A percentile compares a stretch with the other conserved stretches of the same genome.
phyloP scores from a whole-genome alignment of 2,888 invertebrate genomes.

The Hypomecis atomaria region DNA sequence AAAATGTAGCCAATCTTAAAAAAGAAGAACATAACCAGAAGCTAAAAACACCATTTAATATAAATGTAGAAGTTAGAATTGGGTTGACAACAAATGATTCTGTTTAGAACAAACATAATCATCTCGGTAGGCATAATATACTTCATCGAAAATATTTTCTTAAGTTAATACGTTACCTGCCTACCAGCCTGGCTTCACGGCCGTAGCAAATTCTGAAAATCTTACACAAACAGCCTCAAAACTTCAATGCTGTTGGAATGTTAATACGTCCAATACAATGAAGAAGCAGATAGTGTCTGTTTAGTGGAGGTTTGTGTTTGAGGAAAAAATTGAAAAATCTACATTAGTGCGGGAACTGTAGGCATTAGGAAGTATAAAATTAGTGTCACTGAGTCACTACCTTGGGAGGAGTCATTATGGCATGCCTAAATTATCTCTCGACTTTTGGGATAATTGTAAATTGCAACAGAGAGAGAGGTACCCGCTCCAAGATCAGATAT shows the following conservation, averaged over 20 bases:
- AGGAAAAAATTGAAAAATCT: slow-evolving; percentile 3
- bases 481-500: too few species aligned
- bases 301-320: background rate
- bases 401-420: background rate
- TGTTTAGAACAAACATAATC: too few species aligned
- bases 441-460: background rate
- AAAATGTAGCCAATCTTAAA: too few species aligned
- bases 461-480: background rate
- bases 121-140: too few species aligned
- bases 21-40: too few species aligned
- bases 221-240: slow-evolving; percentile 1
- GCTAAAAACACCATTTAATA: too few species aligned
- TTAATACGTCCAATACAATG: slow-evolving; percentile 4
- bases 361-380: background rate
- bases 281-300: background rate
- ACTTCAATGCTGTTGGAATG: slow-evolving; percentile 1
- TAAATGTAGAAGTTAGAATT: too few species aligned
- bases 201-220: slow-evolving; percentile 5
- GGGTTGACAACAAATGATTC: too few species aligned
- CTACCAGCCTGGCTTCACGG: background rate
- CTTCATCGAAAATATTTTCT: too few species aligned
- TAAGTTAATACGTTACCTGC: background rate
- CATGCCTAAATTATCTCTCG: background rate
- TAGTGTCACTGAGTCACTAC: slow-evolving; percentile 1
- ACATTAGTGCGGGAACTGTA: background rate